Evolutionary conservation across 2,113 vertebrate genomes (phyloP), one percentile per base, ranked within the genome.

Genomic region (Salvelinus namaycush): DNA sequence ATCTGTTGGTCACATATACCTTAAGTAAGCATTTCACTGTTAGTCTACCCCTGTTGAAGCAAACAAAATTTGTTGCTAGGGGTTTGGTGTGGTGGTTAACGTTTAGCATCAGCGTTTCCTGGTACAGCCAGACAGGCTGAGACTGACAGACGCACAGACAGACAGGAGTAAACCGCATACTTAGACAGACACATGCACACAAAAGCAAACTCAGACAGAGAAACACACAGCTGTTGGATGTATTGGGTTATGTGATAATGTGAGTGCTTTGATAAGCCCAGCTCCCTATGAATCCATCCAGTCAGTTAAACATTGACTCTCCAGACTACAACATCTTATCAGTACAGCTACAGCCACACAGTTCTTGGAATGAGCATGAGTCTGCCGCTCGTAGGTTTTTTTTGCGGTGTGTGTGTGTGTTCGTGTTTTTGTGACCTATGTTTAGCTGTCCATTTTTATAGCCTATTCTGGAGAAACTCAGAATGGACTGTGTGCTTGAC

Each of bases 221-320:
- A 44, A 44, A 16, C 12, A 16, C 12, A 26, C 70, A 27, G 14
- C 49, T 67, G 3, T 16, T 18, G 26, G 14, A 20, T 54, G 20
- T 18, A 74, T 60, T 69, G 72, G 29, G 73, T 86, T 88, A 85
- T 87, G 88, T 90, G 88, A 81, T 79, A 20, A 64, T 79, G 31
- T 80, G 65, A 83, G 74, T 18, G 14, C 79, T 66, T 18, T 14
- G 51, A 67, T 67, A 29, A 29, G 26, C 31, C 16, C 67, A 68
- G 31, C 67, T 44, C 16, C 34, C 68, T 20, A 26, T 70, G n/a
- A 68, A 54, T 80, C 78, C 76, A 76, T 76, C 75, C 5, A 26
- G 49, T 34, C 51, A 84, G 89, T 87, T 87, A 86, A 89, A 89
- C 86, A 84, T 88, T 83, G 71, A 87, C 86, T 49, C 66, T 72